Base-by-base conservation (phyloP, 2,113 vertebrate genomes). In the Xiphophorus couchianus region DNA sequence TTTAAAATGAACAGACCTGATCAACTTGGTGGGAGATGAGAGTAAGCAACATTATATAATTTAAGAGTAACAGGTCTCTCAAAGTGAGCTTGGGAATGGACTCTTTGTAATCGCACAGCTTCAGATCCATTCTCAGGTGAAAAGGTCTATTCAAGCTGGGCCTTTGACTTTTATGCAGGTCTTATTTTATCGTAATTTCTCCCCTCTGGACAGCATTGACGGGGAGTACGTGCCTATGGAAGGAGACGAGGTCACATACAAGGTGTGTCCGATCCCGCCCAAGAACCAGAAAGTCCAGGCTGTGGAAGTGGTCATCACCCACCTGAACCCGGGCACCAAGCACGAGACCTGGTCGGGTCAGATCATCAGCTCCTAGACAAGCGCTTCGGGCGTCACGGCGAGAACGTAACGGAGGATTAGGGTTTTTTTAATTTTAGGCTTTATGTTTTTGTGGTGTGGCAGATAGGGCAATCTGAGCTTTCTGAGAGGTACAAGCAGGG, bases 211-310 rank as follows among this genome's bases (percentile, higher is more conserved):
- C 93, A 99, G 98, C 94, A 98, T 99, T 33, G 98, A 99, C 67
- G 98, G 98, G 19, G 98, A 99, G 84, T 99, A 99, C 0, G 98
- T 99, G 80, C 98, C 98, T 0, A 94, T 98, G 91, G 98, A 99
- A 86, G 98, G 98, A 9, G 98, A 99, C 0, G 97, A 98, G 87
- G 96, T 99, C 91, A 98, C 97, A 0, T 99, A 97, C 95, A 99
- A 98, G 92, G 95, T 99, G 86, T 99, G 98, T 51, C 96, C 96
- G 61, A 96, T 99, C 79, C 98, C 98, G 0, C 98, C 98, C 84
- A 99, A 99, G 95, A 99, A 98, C 92, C 95, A 98, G 95, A 99
- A 99, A 95, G 94, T 98, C 92, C 98, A 99, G 92, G 98, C 98
- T 0, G 96, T 99, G 64, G 98, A 99, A 29, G 98, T 99, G 92